Conservation (phyloP, 1,140 invertebrate species). For the Panagrolaimus sp. region DNA sequence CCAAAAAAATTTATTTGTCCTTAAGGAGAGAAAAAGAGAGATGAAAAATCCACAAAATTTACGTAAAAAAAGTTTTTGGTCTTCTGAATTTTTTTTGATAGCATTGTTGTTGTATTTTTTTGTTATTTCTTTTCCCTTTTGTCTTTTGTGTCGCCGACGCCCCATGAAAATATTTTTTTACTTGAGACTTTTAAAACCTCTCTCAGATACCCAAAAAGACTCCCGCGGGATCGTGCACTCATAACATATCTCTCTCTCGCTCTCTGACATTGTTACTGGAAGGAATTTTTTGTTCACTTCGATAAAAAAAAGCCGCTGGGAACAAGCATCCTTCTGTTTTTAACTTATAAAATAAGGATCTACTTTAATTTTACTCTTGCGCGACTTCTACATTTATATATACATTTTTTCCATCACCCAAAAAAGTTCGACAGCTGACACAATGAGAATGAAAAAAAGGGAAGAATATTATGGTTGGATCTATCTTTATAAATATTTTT, state of each 20-base stretch:
- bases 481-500: no score
- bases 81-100: no score
- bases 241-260: conserved; percentile 8
- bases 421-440: no score
- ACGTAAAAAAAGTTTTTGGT: no score
- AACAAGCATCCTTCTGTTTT: conserved; percentile 10
- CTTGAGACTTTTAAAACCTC: no score
- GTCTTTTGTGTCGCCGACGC: conserved; percentile 15
- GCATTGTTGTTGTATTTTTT: background rate
- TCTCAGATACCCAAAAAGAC: background rate
- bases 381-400: conserved; percentile 1
- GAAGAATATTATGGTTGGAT: no score
- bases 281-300: background rate
- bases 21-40: no score
- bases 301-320: conserved; percentile 8
- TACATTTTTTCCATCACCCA: background rate
- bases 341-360: conserved; percentile 10
- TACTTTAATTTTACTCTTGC: conserved; percentile 2
- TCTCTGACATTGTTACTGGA: no score
- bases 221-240: conserved; percentile 16
- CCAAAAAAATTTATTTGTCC: no score
- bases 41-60: no score
- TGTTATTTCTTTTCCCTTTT: background rate
- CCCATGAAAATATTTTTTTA: no score
- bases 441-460: no score